These are phyloP conservation scores for Cephalopholis sonnerati DNA, from an alignment of 2,113 vertebrate genomes.

Conservation along the genomic window DNA sequence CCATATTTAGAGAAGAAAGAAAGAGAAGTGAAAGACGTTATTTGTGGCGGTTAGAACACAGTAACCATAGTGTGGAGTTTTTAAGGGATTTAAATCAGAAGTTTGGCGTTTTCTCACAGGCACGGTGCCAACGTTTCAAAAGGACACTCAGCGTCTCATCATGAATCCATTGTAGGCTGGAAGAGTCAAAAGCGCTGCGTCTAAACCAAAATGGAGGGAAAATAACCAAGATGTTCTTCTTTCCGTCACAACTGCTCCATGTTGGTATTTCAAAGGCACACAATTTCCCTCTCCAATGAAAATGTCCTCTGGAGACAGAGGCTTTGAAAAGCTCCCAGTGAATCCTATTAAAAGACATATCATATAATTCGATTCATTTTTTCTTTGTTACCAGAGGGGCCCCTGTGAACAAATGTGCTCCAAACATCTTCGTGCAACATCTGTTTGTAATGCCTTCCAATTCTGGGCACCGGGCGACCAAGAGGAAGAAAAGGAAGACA, in stretches of 20 bases:
- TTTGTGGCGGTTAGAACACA: slow-evolving; percentile 40
- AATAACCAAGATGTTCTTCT: slow-evolving; percentile 22
- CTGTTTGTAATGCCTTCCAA: slow-evolving; percentile 74
- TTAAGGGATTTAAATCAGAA: slow-evolving; percentile 39
- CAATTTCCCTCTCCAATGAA: slow-evolving; percentile 66
- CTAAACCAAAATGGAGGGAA: background rate
- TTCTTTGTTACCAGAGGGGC: slow-evolving; percentile 53
- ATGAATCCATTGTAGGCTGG: slow-evolving; percentile 23
- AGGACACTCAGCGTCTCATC: slow-evolving; percentile 3
- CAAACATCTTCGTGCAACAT: slow-evolving; percentile 65
- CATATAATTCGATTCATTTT: slow-evolving; percentile 65
- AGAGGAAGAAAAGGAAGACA: slow-evolving; percentile 35
- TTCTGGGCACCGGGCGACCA: slow-evolving; percentile 35
- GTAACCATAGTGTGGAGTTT: slow-evolving; percentile 5
- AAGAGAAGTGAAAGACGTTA: slow-evolving; percentile 36
- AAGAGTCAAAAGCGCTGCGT: background rate
- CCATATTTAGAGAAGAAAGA: slow-evolving; percentile 66
- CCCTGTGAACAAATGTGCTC: slow-evolving; percentile 60
- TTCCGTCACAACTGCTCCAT: slow-evolving; percentile 40
- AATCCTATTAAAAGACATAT: slow-evolving; percentile 74
- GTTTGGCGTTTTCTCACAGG: background rate
- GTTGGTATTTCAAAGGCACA: slow-evolving; percentile 67
- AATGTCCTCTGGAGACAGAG: slow-evolving; percentile 46
- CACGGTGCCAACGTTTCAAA: background rate
- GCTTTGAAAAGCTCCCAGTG: slow-evolving; percentile 70